Evolutionary conservation across 2,797 vertebrate genomes (phyloP).

Genomic region (Gambelia wislizenii): DNA sequence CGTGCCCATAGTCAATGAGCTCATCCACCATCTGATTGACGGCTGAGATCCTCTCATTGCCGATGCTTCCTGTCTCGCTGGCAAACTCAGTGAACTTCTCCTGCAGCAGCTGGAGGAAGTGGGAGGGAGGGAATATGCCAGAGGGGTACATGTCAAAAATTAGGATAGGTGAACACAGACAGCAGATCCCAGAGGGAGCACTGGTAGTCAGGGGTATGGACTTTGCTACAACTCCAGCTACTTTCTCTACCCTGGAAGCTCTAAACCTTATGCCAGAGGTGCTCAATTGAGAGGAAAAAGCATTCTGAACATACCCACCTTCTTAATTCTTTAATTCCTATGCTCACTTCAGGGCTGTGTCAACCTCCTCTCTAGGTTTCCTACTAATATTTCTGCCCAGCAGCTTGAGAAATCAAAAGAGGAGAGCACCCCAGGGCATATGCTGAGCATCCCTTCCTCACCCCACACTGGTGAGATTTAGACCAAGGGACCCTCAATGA

Average conservation of each 20-base stretch:
- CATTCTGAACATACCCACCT: not conserved
- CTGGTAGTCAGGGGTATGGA: not conserved
- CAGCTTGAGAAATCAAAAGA: not conserved
- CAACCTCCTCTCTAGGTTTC: not conserved
- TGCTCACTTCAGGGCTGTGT: not conserved
- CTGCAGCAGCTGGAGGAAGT: constrained; percentile 81
- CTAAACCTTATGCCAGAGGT: not conserved
- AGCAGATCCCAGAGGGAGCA: not conserved
- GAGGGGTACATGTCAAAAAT: not conserved
- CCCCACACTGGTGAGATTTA: rapidly evolving
- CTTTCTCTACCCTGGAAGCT: not conserved
- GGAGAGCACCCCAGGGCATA: no score
- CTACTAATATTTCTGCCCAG: not conserved
- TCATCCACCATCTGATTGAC: constrained; percentile 98
- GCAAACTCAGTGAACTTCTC: constrained; percentile 96
- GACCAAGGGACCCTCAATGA: no score
- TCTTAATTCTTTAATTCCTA: not conserved
- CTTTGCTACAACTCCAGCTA: not conserved
- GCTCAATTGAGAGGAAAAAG: not conserved
- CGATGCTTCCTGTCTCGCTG: constrained; percentile 86
- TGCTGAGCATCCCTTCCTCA: no score
- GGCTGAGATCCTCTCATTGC: constrained; percentile 90
- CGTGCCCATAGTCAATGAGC: constrained; percentile 93
- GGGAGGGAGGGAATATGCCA: rapidly evolving
- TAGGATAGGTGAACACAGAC: rapidly evolving